Evolutionary conservation across 2,113 vertebrate genomes (phyloP).

Genomic region (Catharus fuscescens): DNA sequence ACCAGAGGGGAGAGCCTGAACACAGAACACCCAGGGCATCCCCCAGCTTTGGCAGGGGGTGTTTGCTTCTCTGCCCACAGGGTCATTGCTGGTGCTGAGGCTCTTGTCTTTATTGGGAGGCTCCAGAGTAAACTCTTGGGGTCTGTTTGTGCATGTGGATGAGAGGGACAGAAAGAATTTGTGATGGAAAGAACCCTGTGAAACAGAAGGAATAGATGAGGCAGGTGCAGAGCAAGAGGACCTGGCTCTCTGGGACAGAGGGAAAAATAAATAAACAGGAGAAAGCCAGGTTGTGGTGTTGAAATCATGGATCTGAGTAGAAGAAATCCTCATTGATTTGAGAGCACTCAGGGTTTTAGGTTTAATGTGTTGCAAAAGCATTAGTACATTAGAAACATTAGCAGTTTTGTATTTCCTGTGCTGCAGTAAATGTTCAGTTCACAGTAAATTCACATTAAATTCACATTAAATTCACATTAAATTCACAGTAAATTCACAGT

Average conservation of each 20-base stretch:
- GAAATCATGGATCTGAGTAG: neutral
- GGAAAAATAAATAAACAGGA: neutral
- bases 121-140: neutral
- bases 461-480: too few relatives aligned
- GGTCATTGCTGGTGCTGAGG: neutral
- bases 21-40: fast-evolving
- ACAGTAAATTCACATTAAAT: too few relatives aligned
- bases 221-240: neutral
- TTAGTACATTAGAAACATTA: fast-evolving
- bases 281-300: neutral
- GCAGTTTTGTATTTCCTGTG: fast-evolving
- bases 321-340: neutral
- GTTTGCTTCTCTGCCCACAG: neutral
- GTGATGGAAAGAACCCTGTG: neutral
- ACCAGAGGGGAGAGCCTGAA: neutral
- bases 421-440: neutral
- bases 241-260: neutral
- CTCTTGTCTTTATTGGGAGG: neutral
- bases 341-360: neutral
- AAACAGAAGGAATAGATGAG: neutral
- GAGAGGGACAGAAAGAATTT: neutral
- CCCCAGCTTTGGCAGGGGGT: neutral
- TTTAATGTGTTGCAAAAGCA: neutral
- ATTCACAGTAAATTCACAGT: neutral
- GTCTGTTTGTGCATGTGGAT: neutral